Conservation (phyloP, 2,113 vertebrate species). For the Rhinoderma darwinii region DNA sequence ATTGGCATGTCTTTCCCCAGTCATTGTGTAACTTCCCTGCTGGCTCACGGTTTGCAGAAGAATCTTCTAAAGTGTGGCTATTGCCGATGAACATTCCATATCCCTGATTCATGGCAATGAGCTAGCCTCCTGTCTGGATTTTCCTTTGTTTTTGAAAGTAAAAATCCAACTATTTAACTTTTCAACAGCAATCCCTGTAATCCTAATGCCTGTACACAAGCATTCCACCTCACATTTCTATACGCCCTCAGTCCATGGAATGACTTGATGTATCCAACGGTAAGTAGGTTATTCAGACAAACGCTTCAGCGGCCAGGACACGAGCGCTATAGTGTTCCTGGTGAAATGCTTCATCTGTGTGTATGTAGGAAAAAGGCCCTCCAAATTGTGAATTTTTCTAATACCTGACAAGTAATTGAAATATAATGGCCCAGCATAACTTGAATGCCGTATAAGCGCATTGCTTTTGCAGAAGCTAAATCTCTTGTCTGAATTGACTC, state of each 20-base stretch:
- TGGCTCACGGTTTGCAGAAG: not conserved
- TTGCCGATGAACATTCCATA: not conserved
- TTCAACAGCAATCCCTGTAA: not conserved
- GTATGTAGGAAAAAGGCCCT: not conserved
- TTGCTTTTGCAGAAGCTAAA: too few relatives aligned
- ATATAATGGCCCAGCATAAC: not conserved
- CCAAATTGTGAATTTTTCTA: not conserved
- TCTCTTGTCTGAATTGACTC: too few relatives aligned
- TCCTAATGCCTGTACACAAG: not conserved
- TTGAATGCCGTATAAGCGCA: too few relatives aligned
- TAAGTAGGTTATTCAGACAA: not conserved
- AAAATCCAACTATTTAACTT: not conserved
- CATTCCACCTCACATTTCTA: not conserved
- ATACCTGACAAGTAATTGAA: not conserved
- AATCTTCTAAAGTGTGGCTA: not conserved
- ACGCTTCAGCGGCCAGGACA: not conserved
- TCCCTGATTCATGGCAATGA: not conserved
- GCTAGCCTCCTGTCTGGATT: not conserved
- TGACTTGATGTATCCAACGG: not conserved
- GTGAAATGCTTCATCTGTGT: not conserved
- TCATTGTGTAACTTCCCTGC: slow-evolving; percentile 5
- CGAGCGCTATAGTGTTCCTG: not conserved
- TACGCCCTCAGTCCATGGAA: not conserved
- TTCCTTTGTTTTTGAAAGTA: slow-evolving; percentile 3
- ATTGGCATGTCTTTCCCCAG: not conserved